Base-by-base conservation (phyloP, 1,140 invertebrate species). In the Procambarus virginalis region DNA sequence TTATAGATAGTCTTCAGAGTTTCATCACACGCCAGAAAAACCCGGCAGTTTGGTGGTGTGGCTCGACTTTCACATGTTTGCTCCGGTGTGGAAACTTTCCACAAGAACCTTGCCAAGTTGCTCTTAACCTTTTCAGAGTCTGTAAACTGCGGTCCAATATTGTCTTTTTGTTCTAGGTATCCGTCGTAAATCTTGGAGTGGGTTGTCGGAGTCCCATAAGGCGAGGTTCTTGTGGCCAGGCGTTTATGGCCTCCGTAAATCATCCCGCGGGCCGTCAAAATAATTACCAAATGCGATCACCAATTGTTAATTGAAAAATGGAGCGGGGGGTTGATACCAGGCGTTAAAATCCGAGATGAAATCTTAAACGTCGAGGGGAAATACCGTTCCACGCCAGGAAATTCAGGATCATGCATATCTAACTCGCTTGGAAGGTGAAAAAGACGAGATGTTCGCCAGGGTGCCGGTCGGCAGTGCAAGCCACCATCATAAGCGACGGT, bases 241-340 rank as follows among this genome's bases (percentile, higher is more conserved):
- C 77, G 77, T 79, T 79, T 79, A 79, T n/a, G 49, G 20, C 77
- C 77, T 2, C 45, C 14, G 55, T 79, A 79, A 79, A 79, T 79
- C 48, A 55, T 55, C 77, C 48, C 45, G n/a, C 48, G 55, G 48
- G 14, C 77, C 77, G 77, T 79, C 77, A 79, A 51, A 51, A 55
- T 79, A 55, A 79, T 79, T 51, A 58, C 77, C 49, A n/a, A 51
- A 55, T 79, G 77, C 45, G 77, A 79, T 79, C 20, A 20, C 48
- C 77, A 79, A 79, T 79, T 79, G 77, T 79, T 79, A 79, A 79
- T 79, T 79, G 77, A 79, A 79, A 79, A 79, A 79, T 79, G 55
- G 77, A 14, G 12, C 48, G 48, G 48, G 48, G 48, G 48, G 6
- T 14, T 58, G 5, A 64, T 5, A 3, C 77, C 48, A 55, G 48